Evolutionary conservation across 2,113 vertebrate species (phyloP), one percentile per base, ranked within the genome.

Genomic region (Pungitius pungitius): DNA sequence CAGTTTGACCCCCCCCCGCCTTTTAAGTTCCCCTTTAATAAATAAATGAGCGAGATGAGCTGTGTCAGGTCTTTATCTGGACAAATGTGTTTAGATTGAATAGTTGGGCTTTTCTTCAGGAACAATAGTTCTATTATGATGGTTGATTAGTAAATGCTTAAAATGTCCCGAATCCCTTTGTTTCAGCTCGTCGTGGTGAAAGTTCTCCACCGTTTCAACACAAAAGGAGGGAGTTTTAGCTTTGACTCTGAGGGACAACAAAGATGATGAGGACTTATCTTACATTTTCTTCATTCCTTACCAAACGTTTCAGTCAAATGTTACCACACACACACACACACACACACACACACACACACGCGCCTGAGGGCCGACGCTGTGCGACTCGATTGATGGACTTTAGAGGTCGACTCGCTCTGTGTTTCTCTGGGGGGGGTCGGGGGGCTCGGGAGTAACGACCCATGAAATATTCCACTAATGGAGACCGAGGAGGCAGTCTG

Each of bases 381-480:
- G n/a, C n/a, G n/a, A n/a, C n/a, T n/a, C n/a, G n/a, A n/a, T n/a
- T n/a, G n/a, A n/a, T n/a, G n/a, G n/a, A n/a, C n/a, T n/a, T n/a
- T n/a, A n/a, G n/a, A n/a, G n/a, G n/a, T n/a, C n/a, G n/a, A n/a
- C n/a, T n/a, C n/a, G 9, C 68, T 78, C 61, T 20, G 22, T 77
- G 61, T 49, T 55, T 15, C 59, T 78, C 82, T 27, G 4, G 27
- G 45, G 42, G 14, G 11, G 39, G 39, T 10, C 11, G 42, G 47
- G 49, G 79, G 84, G 60, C 26, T 71, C 49, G 65, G 73, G 81
- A 76, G 75, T 84, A 88, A 89, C 81, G 84, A 77, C 57, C 71
- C 69, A 27, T 85, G 76, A 86, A 85, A 85, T 83, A 81, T 89
- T 80, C 76, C 73, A 71, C 85, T 83, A 78, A 86, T 78, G 75